Evolutionary conservation across 2,888 invertebrate species (phyloP).

Genomic region (Tigriopus californicus): DNA sequence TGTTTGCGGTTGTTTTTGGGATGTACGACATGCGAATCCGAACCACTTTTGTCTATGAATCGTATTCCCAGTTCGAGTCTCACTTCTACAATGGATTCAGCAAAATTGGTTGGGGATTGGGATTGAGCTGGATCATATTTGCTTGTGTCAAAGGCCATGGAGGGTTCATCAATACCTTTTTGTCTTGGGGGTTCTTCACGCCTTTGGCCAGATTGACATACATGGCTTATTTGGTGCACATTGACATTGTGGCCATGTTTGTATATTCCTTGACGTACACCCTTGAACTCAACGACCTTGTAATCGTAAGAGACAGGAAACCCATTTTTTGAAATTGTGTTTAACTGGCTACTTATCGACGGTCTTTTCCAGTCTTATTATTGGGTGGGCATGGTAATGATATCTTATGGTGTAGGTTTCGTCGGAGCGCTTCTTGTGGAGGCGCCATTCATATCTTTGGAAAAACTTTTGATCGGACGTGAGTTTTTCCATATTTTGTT

Average conservation of each 20-base stretch:
- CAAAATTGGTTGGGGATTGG: conserved; percentile 45
- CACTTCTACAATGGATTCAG: conserved; percentile 41
- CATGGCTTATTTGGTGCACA: conserved; percentile 37
- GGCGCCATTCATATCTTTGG: neutral
- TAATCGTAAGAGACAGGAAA: conserved; percentile 39
- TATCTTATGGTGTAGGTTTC: neutral
- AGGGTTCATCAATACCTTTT: conserved; percentile 31
- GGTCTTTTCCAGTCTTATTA: neutral
- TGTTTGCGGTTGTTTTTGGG: neutral
- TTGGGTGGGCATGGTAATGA: neutral
- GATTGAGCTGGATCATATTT: conserved; percentile 51
- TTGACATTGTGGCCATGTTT: neutral
- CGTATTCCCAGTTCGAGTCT: neutral
- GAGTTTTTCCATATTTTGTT: too few species aligned
- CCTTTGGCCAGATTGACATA: conserved; percentile 47
- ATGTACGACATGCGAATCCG: neutral
- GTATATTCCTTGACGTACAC: too few species aligned
- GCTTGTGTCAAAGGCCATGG: conserved; percentile 40
- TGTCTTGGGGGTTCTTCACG: conserved; percentile 41
- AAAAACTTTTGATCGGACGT: neutral
- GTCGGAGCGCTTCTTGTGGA: neutral
- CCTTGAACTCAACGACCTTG: conserved; percentile 36
- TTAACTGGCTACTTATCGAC: too few species aligned
- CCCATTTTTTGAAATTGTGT: too few species aligned
- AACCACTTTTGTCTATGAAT: neutral